Percentiles rank a stretch among this genome's conserved stretches.
Evolutionary conservation across 2,797 vertebrate genomes (phyloP).

Genomic region (Merluccius polli): DNA sequence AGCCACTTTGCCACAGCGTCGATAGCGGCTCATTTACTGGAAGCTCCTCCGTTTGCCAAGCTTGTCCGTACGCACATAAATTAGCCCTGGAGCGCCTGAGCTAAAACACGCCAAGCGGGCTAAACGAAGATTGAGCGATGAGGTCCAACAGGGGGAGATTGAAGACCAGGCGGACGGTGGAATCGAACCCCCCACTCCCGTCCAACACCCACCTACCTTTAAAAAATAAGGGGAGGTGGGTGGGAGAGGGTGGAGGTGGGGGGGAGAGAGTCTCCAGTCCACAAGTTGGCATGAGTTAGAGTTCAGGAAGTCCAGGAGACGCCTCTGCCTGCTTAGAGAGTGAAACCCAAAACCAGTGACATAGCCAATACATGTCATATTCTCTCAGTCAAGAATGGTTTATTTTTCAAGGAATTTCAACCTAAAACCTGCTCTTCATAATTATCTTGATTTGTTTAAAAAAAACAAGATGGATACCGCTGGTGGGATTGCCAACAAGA

Average conservation of each 20-base stretch:
- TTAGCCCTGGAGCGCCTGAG: constrained; percentile 66
- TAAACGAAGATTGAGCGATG: constrained; percentile 78
- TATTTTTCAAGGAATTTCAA: constrained; percentile 79
- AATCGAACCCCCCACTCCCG: constrained; percentile 42
- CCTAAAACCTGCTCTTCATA: constrained; percentile 78
- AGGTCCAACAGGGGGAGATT: constrained; percentile 65
- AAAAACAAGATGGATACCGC: constrained; percentile 65
- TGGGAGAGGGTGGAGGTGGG: constrained; percentile 29
- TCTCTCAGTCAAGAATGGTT: constrained; percentile 73
- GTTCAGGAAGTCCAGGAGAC: constrained; percentile 79
- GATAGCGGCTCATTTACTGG: constrained; percentile 65
- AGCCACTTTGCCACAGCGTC: constrained; percentile 60
- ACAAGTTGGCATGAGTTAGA: constrained; percentile 73
- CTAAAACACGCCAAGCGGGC: constrained; percentile 70
- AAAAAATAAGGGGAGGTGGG: constrained; percentile 46
- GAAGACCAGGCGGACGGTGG: constrained; percentile 52
- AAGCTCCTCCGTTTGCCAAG: constrained; percentile 64
- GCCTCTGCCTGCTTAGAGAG: constrained; percentile 59
- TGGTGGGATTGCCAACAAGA: constrained; percentile 67
- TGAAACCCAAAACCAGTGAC: constrained; percentile 77
- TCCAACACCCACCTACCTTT: constrained; percentile 34
- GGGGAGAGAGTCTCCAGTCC: constrained; percentile 37
- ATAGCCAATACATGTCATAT: constrained; percentile 79
- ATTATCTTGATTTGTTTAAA: constrained; percentile 78
- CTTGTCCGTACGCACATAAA: constrained; percentile 69